A percentile compares a stretch with the other conserved stretches of the same genome.
These are phyloP conservation scores for Amiota mariae DNA, from an alignment of 2,888 invertebrate species.

Conservation along the genomic window DNA sequence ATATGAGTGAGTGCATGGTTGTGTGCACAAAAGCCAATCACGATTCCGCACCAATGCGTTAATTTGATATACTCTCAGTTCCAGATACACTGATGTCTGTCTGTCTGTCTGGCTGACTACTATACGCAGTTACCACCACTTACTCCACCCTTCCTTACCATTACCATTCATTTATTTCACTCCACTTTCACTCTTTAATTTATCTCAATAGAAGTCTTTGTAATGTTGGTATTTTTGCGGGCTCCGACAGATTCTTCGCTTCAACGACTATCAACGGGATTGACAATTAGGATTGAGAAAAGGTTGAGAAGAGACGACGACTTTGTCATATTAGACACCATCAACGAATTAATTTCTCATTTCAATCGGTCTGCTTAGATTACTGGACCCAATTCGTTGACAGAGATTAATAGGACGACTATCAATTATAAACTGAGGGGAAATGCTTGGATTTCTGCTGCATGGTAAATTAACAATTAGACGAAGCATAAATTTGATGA, in stretches of 20 bases:
- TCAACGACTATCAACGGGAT: neutral
- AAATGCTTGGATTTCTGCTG: no score
- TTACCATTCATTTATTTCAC: neutral
- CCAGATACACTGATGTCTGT: neutral
- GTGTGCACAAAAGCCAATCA: slow-evolving; percentile 59
- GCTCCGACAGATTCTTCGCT: neutral
- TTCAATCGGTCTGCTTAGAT: slow-evolving; percentile 43
- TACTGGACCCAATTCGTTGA: slow-evolving; percentile 6
- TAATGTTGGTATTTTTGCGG: neutral
- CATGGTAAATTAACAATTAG: neutral
- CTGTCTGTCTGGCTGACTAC: no score
- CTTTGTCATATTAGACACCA: neutral
- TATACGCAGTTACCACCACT: no score
- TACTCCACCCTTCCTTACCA: no score
- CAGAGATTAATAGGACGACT: slow-evolving; percentile 20
- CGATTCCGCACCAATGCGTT: slow-evolving; percentile 67
- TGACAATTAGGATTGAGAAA: neutral
- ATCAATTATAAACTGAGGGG: slow-evolving; percentile 5
- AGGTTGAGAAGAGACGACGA: neutral
- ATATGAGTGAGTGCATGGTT: slow-evolving; percentile 23
- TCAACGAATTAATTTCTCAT: slow-evolving; percentile 51
- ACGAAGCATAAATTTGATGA: neutral
- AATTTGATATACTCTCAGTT: slow-evolving; percentile 52
- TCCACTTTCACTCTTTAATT: neutral
- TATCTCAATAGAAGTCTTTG: neutral